Evolutionary conservation across 2,888 invertebrate species (phyloP), one percentile per base, ranked within the genome.

Genomic region (Tetragnatha montana): DNA sequence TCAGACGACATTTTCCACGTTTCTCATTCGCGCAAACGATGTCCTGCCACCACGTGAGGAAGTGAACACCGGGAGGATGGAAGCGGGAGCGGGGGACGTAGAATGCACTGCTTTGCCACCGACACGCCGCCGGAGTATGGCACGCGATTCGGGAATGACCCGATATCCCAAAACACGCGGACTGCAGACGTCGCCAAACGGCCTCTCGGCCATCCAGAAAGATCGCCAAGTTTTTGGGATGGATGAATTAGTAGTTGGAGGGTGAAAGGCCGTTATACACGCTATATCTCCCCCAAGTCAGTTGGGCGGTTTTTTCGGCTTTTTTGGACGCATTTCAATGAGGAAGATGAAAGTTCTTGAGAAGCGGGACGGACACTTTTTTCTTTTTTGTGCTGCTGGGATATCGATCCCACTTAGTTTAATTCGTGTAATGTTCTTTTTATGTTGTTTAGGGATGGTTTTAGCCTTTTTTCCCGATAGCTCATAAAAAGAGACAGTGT

Each of bases 61-160:
- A 80, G 47, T 47, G 78, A 50, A 49, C 17, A 68, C 35, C 71
- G 50, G 70, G 85, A 85, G 49, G 78, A 50, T 49, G 78, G 78
- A 60, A 12, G 60, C 50, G n/a, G n/a, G 75, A 81, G 69, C 35
- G 70, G 69, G 70, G 69, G 21, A 21, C 35, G 60, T 49, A 49
- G 60, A 35, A 17, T 60, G n/a, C 22, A 68, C 47, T 73, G 35
- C 74, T 80, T 75, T 74, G 74, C 79, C 87, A 81, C 87, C 87
- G 83, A 88, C 83, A 78, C 74, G 84, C 73, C 19, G 88, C 69
- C 83, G 82, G 88, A 76, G 68, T 82, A 60, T 60, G 83, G 84
- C 88, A 88, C 79, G 88, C 88, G 76, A 84, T 88, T 88, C 69
- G 83, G 88, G 84, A 87, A 82, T 82, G 88, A 88, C 88, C 83